Base-by-base conservation (phyloP, 2,888 invertebrate species). In the Troilus luridus region DNA sequence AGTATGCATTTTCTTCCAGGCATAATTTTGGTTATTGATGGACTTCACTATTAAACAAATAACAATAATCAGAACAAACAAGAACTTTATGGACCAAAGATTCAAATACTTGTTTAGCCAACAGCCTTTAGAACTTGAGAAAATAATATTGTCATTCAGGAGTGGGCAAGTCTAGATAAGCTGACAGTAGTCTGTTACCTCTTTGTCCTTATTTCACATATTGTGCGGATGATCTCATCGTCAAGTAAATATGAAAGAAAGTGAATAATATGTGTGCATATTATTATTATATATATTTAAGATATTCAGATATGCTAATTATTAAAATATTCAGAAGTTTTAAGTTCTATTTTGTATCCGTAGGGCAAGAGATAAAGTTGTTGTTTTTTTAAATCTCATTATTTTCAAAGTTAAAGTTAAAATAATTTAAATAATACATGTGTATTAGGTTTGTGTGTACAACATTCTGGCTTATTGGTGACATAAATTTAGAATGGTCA, bases 1-100 rank as follows among this genome's bases (percentile, higher is more conserved):
- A 77, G 14, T 2, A 77, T 41, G 27, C 85, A 85, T 85, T 58
- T 85, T 85, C 85, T 85, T n/a, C 56, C 85, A 85, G 85, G 85
- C 85, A 85, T 85, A 85, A n/a, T n/a, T 56, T 85, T 21, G 17
- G 12, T n/a, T 85, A 58, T 56, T 85, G 12, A 56, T 11, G 6
- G 0, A 27, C 8, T 77, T 77, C 17, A 77, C 27, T 77, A 41
- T 8, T 77, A 17, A 41, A 7, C 41, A 77, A 77, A 27, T 7
- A 77, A 41, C 0, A 41, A 77, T 19, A 41, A 77, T 19, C 17
- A 8, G 7, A 41, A 17, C 41, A 17, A 9, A 9, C 6, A 6
- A 77, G 0, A 8, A 77, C 7, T 9, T 19, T 14, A 64, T 10
- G 11, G 6, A 27, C 14, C 14, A 12, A 27, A 27, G 19, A 77